phyloP scores from a whole-genome alignment of 2,888 invertebrate genomes.

The Diaphora mendica region DNA sequence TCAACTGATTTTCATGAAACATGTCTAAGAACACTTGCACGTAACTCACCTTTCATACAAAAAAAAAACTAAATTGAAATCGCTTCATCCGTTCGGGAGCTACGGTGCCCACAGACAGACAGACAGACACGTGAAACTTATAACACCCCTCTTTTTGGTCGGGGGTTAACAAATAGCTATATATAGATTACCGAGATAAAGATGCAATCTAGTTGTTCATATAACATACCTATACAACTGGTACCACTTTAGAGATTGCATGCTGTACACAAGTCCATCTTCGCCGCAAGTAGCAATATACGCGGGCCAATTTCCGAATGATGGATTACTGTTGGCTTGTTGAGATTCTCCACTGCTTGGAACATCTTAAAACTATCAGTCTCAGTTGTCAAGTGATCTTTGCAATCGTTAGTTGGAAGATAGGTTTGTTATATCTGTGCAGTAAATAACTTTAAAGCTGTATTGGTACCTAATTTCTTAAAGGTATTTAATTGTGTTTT shows the following conservation, averaged over 20 bases:
- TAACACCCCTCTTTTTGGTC: too few relatives aligned
- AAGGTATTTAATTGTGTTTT: neutral
- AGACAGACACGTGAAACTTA: too few relatives aligned
- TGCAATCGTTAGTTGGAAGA: constrained; percentile 3
- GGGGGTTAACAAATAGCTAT: neutral
- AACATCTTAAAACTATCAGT: constrained; percentile 18
- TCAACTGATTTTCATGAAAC: too few relatives aligned
- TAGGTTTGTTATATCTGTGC: neutral
- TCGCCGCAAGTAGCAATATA: constrained; percentile 6
- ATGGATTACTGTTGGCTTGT: constrained; percentile 17
- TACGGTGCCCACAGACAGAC: too few relatives aligned
- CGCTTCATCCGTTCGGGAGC: too few relatives aligned
- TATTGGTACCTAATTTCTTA: neutral
- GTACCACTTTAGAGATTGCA: neutral
- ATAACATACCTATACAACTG: neutral
- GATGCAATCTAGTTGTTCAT: neutral
- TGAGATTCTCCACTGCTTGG: constrained; percentile 4
- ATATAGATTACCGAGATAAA: too few relatives aligned
- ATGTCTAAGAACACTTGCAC: too few relatives aligned
- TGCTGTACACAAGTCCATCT: constrained; percentile 4
- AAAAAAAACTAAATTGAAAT: too few relatives aligned
- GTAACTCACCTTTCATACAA: too few relatives aligned
- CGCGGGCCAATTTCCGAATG: constrained; percentile 13
- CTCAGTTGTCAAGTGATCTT: constrained; percentile 6
- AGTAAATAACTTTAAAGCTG: constrained; percentile 8